Base-by-base conservation (phyloP, 2,888 invertebrate species). In the Drosophila mimica region DNA sequence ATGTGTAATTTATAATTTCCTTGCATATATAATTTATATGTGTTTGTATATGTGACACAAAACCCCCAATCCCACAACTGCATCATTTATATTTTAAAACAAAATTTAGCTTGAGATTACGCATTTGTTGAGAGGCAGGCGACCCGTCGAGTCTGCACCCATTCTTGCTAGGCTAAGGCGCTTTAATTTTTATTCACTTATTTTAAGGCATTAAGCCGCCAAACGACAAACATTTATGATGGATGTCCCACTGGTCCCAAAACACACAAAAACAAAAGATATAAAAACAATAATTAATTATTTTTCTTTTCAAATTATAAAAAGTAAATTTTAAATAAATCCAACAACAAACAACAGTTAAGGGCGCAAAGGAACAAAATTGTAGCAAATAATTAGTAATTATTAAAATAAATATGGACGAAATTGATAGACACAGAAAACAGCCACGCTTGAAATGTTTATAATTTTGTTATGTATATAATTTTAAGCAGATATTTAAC, bases 391-490 rank as follows among this genome's bases (percentile, higher is more conserved):
- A 85, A 77, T 77, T 88, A 84, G 81, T 70, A 66, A 82, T 66
- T 64, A 61, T 71, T 38, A 81, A 68, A 83, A 67, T 57, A 73
- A 80, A 59, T 70, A 73, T 68, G 76, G 84, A 87, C 88, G 79
- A 79, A 70, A 84, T 67, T 74, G 70, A 87, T 73, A 82, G 62
- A 74, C 63, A 67, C 70, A 83, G 72, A 73, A 79, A 87, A 82
- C 72, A 76, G 72, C 70, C 79, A 80, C 76, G 82, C 75, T 89
- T 84, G 79, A 88, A 89, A 88, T 78, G 89, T 85, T 89, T 86
- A 89, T 87, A 78, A 89, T 85, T 86, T 86, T 86, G 85, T 86
- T 86, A 89, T 89, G 85, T 86, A 86, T 89, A 89, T 86, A 86
- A 88, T 89, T 88, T 82, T 86, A 86, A 86, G 82, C 70, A 70